Conservation (phyloP, 2,888 invertebrate species). For the Flabesymbios commensalis region DNA sequence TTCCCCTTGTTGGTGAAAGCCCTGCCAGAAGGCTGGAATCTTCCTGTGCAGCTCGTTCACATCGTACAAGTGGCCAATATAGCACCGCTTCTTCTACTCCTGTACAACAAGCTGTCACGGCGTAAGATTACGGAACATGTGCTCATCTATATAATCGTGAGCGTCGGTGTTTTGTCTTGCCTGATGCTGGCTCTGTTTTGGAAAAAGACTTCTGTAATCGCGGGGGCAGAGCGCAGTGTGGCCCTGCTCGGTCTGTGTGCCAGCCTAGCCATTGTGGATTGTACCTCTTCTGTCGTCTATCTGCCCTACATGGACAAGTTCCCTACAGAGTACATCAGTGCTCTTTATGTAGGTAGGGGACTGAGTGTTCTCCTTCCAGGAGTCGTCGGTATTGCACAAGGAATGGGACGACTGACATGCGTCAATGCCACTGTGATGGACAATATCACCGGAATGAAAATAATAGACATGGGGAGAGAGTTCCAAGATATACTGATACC, state of each 20-base stretch:
- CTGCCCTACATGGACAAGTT: conserved; percentile 79
- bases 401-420: conserved; percentile 68
- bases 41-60: conserved; percentile 81
- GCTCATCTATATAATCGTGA: conserved; percentile 62
- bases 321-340: conserved; percentile 73
- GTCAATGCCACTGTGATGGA: conserved; percentile 37
- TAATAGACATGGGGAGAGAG: conserved; percentile 25
- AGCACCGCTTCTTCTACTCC: conserved; percentile 75
- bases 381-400: conserved; percentile 71
- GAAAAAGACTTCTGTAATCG: conserved; percentile 67
- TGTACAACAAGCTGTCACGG: conserved; percentile 20
- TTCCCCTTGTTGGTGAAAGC: conserved; percentile 79
- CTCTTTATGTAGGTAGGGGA: conserved; percentile 80
- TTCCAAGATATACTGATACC: conserved; percentile 29
- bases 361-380: conserved; percentile 75
- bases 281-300: conserved; percentile 83
- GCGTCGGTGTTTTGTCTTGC: conserved; percentile 59
- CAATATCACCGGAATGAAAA: conserved; percentile 36
- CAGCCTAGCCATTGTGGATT: conserved; percentile 76
- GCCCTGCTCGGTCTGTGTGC: conserved; percentile 70
- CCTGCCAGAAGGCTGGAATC: conserved; percentile 83
- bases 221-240: conserved; percentile 51
- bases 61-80: conserved; percentile 78
- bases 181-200: conserved; percentile 63
- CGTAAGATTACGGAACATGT: conserved; percentile 46